Conservation (phyloP, 1,140 invertebrate species). For the Pseudomyrmex pallidus region DNA sequence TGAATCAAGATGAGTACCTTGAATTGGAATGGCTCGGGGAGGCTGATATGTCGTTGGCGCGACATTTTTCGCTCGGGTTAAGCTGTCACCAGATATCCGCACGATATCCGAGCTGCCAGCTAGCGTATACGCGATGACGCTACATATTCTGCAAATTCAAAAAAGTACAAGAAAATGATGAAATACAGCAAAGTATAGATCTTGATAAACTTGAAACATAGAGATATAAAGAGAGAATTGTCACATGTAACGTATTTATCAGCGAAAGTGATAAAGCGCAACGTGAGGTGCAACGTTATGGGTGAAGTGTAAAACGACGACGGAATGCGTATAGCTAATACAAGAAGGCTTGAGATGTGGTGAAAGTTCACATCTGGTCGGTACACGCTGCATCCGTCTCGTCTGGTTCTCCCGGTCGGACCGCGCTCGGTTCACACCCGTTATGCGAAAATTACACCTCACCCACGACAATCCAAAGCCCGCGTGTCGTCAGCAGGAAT, state of each 20-base stretch:
- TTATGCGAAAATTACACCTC: constrained; percentile 32
- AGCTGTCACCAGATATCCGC: constrained; percentile 27
- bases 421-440: constrained; percentile 33
- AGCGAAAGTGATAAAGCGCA: constrained; percentile 37
- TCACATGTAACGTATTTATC: not conserved
- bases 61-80: constrained; percentile 50
- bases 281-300: constrained; percentile 18
- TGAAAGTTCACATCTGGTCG: constrained; percentile 72
- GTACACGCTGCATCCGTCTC: constrained; percentile 43
- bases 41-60: constrained; percentile 42
- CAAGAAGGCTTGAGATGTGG: constrained; percentile 48
- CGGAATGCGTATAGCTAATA: constrained; percentile 51
- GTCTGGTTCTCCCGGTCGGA: constrained; percentile 25
- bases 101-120: constrained; percentile 60
- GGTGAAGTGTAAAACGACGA: constrained; percentile 14
- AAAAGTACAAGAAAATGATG: constrained; percentile 22
- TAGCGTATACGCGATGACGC: constrained; percentile 65
- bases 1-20: constrained; percentile 60
- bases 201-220: not conserved
- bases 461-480: not conserved
- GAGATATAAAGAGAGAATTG: constrained; percentile 7
- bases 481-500: not conserved
- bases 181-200: not conserved
- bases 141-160: constrained; percentile 67
- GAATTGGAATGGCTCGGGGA: constrained; percentile 54